Evolutionary conservation across 2,797 vertebrate genomes (phyloP).

Genomic region (Oreochromis mossambicus): DNA sequence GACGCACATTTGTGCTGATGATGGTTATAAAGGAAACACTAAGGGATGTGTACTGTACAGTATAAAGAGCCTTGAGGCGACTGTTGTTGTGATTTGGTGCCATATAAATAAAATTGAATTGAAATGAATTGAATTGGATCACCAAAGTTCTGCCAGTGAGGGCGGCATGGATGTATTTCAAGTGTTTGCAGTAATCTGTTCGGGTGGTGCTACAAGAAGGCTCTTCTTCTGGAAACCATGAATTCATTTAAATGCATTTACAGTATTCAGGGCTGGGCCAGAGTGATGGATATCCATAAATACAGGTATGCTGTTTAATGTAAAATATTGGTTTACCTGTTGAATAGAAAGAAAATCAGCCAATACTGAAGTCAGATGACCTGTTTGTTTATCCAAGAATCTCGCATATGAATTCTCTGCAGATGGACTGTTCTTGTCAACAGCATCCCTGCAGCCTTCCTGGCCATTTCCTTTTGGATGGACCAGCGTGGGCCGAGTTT

Average conservation of each 20-base stretch:
- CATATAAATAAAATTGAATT: too few relatives aligned
- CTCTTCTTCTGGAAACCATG: background rate
- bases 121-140: background rate
- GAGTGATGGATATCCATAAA: background rate
- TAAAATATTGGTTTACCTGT: background rate
- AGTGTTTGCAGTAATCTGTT: background rate
- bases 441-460: background rate
- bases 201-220: background rate
- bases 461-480: background rate
- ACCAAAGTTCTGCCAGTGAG: background rate
- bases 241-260: background rate
- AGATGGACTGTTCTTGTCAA: background rate
- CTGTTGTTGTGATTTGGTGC: too few relatives aligned
- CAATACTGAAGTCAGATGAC: background rate
- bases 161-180: background rate
- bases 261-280: background rate
- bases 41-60: too few relatives aligned
- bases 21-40: background rate
- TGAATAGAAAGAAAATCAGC: background rate
- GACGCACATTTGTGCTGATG: background rate
- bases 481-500: conserved; percentile 11
- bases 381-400: background rate
- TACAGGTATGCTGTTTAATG: background rate
- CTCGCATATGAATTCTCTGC: background rate
- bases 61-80: too few relatives aligned